Percentiles rank a stretch among this genome's conserved stretches.
phyloP scores from a whole-genome alignment of 2,888 invertebrate species.

The Ellobium chinense region DNA sequence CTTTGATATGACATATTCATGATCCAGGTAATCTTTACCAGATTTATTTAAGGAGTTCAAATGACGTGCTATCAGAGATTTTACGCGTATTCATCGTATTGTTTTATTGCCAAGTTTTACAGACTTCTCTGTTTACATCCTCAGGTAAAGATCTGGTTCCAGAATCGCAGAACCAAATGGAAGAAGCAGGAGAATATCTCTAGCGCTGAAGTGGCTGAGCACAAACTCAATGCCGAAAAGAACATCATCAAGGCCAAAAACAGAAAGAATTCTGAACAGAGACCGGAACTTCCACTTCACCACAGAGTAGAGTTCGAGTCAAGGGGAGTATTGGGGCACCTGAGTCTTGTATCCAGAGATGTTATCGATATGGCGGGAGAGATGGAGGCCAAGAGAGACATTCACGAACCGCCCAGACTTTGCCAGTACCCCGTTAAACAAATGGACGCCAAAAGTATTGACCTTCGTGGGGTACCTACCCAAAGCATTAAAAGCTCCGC shows the following conservation, averaged over 20 bases:
- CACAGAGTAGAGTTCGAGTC: constrained; percentile 19
- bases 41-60: no score
- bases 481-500: neutral
- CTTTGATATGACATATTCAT: no score
- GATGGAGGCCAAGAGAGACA: neutral
- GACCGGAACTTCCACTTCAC: constrained; percentile 27
- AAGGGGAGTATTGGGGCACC: constrained; percentile 25
- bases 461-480: neutral
- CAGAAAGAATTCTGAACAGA: constrained; percentile 47
- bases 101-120: no score
- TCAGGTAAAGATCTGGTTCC: constrained; percentile 95
- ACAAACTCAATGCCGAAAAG: constrained; percentile 82
- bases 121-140: constrained; percentile 71
- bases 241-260: constrained; percentile 58
- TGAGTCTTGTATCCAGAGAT: constrained; percentile 22
- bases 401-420: neutral
- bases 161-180: constrained; percentile 90
- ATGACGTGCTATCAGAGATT: no score
- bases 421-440: neutral
- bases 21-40: no score
- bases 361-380: neutral
- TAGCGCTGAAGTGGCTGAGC: constrained; percentile 92
- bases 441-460: neutral
- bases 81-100: no score
- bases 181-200: constrained; percentile 96